Conservation (phyloP, 2,113 vertebrate species). For the Esox niger region DNA sequence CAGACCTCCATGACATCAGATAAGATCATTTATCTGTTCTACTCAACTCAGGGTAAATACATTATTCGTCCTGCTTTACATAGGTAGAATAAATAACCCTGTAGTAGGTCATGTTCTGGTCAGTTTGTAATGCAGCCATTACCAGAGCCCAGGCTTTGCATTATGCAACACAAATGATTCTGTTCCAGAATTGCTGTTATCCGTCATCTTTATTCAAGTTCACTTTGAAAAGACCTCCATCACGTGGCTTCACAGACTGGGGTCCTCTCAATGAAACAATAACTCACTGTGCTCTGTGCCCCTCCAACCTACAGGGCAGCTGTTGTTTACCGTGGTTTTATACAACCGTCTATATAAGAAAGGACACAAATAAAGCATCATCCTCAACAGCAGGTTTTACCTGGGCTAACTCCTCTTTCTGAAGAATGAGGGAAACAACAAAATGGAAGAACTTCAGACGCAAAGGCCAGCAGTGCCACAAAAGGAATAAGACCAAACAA, state of each 20-base stretch:
- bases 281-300: slow-evolving; percentile 47
- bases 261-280: slow-evolving; percentile 47
- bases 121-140: slow-evolving; percentile 50
- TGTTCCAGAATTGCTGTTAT: slow-evolving; percentile 28
- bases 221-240: slow-evolving; percentile 51
- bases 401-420: too few relatives aligned
- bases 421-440: too few relatives aligned
- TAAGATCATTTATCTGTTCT: slow-evolving; percentile 43
- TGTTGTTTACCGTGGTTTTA: slow-evolving; percentile 44
- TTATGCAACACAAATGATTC: slow-evolving; percentile 53
- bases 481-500: too few relatives aligned
- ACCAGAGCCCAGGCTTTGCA: slow-evolving; percentile 35
- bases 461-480: too few relatives aligned
- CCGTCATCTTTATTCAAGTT: slow-evolving; percentile 63
- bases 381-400: too few relatives aligned
- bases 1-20: slow-evolving; percentile 51
- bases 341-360: background rate
- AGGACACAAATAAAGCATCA: too few relatives aligned
- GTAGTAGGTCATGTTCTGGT: slow-evolving; percentile 16
- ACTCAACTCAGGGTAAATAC: slow-evolving; percentile 14
- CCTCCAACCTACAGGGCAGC: slow-evolving; percentile 11
- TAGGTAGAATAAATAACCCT: slow-evolving; percentile 4
- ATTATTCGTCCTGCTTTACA: slow-evolving; percentile 13
- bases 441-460: too few relatives aligned
- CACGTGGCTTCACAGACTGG: slow-evolving; percentile 56